phyloP scores from a whole-genome alignment of 2,888 invertebrate species.

The Xestoiulus laeticollis region DNA sequence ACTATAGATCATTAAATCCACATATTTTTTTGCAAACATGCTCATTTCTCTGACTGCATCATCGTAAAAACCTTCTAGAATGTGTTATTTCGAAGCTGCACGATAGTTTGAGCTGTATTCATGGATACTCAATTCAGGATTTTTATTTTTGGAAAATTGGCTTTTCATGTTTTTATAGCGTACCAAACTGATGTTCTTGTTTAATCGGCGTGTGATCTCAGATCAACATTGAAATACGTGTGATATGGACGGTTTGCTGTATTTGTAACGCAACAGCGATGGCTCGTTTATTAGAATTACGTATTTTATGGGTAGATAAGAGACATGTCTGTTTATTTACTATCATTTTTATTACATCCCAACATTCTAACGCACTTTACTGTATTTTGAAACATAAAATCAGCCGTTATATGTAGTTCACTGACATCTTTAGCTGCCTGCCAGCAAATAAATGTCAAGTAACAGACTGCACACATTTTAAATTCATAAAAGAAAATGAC shows the following conservation, averaged over 20 bases:
- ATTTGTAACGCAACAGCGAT: not conserved
- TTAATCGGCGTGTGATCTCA: not conserved
- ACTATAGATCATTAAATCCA: too few relatives aligned
- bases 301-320: slow-evolving; percentile 23
- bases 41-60: too few relatives aligned
- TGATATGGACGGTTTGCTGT: not conserved
- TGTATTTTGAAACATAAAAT: slow-evolving; percentile 38
- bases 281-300: not conserved
- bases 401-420: not conserved
- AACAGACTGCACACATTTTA: not conserved
- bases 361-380: not conserved
- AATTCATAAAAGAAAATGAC: slow-evolving; percentile 4
- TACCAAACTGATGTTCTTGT: not conserved
- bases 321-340: not conserved
- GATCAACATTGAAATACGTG: not conserved
- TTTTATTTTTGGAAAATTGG: too few relatives aligned
- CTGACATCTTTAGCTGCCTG: slow-evolving; percentile 12
- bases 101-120: too few relatives aligned
- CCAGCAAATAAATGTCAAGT: slow-evolving; percentile 14
- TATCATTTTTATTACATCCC: slow-evolving; percentile 11
- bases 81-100: too few relatives aligned
- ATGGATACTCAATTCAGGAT: too few relatives aligned
- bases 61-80: too few relatives aligned
- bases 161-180: too few relatives aligned
- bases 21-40: too few relatives aligned